These are phyloP conservation scores for Aporrectodea caliginosa DNA, from an alignment of 1,140 invertebrate genomes.

Conservation along the genomic window DNA sequence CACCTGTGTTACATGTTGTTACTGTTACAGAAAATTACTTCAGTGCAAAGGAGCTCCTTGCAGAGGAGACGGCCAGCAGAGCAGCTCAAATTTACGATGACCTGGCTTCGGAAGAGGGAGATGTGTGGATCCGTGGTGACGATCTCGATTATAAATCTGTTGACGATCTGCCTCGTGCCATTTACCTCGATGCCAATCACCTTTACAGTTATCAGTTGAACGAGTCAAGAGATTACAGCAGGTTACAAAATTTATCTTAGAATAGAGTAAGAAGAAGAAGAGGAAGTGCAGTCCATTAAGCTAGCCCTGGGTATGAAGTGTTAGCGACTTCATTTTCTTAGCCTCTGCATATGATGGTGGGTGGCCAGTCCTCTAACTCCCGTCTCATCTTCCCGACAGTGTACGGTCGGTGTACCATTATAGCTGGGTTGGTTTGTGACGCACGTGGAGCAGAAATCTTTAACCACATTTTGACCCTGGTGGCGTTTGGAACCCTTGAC, in stretches of 20 bases:
- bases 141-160: neutral
- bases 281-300: no score
- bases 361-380: no score
- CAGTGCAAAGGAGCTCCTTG: neutral
- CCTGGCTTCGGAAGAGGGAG: neutral
- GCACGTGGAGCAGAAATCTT: no score
- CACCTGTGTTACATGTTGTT: neutral
- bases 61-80: constrained; percentile 4
- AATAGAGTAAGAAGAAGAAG: no score
- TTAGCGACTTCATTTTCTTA: no score
- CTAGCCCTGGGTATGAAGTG: no score
- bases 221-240: neutral
- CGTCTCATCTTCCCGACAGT: no score
- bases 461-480: no score
- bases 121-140: neutral
- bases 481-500: no score
- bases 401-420: no score
- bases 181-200: neutral
- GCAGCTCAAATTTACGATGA: neutral
- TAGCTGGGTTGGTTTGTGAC: no score
- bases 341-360: no score
- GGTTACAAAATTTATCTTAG: constrained; percentile 7
- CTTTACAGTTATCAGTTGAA: neutral
- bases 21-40: constrained; percentile 12
- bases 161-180: neutral